Evolutionary conservation across 2,113 vertebrate species (phyloP), one percentile per base, ranked within the genome.

Genomic region (Periophthalmus modestus): DNA sequence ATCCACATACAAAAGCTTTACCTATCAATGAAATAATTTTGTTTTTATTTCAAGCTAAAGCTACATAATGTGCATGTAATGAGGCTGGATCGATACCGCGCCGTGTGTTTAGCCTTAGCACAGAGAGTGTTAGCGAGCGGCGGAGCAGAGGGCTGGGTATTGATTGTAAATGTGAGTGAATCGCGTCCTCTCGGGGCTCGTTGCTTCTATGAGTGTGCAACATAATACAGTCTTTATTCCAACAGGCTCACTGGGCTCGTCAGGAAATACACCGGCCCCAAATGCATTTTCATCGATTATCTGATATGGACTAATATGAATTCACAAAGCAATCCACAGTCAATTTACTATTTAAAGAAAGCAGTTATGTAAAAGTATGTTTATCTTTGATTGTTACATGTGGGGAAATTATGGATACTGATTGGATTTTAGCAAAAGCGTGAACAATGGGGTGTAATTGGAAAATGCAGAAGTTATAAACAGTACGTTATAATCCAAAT

Each of bases 121-220:
- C 0, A 9, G 48, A 16, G 48, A 19, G 48, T 5, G 4, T 19
- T 43, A 10, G 39, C 39, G 39, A 1, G 16, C 0, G 48, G 4
- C 4, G 59, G 66, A 68, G 18, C 81, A 55, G 75, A 69, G 55
- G 82, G 6, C 71, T 7, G 43, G 16, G 0, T 73, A 81, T 83
- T 79, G 81, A 83, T 82, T 80, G 77, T 66, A 65, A 71, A 80
- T 72, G 71, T 58, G 62, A 57, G 33, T 66, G 69, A 77, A 69
- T 23, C 68, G 7, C 13, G 68, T 66, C 39, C 71, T 73, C 71
- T 16, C 55, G 73, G 62, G 76, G 66, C 71, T 77, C 73, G 39
- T 3, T 65, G 78, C 73, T 62, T 83, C 81, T 58, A 65, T 57
- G 67, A 73, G 74, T 69, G 19, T 34, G 18, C 54, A 72, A 81